These are phyloP conservation scores for Drosophila elegans DNA, from an alignment of 1,140 invertebrate genomes.

Conservation along the genomic window DNA sequence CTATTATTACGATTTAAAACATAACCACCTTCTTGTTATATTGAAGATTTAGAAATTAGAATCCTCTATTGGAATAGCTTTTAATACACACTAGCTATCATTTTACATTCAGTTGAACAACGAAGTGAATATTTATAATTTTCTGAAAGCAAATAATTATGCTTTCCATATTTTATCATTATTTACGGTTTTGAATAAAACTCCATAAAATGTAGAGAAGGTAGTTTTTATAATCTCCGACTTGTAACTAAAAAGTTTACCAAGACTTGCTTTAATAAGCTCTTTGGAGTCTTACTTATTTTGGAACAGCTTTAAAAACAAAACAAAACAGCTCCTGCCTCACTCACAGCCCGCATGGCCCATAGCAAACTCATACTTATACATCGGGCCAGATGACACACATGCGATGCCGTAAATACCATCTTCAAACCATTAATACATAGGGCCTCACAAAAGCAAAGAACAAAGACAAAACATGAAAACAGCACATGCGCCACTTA, in stretches of 20 bases:
- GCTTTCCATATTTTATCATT: background rate
- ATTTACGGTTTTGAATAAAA: slow-evolving; percentile 4
- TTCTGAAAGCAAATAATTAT: background rate
- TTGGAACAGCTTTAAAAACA: background rate
- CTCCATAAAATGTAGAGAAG: background rate
- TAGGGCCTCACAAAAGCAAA: slow-evolving; percentile 64
- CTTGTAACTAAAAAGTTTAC: background rate
- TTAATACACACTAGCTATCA: background rate
- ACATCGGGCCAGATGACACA: slow-evolving; percentile 55
- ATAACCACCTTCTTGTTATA: slow-evolving; percentile 3
- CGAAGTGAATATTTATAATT: slow-evolving; percentile 13
- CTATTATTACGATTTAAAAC: background rate
- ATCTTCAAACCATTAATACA: slow-evolving; percentile 18
- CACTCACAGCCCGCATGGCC: background rate
- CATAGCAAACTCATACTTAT: slow-evolving; percentile 24
- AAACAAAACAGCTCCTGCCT: background rate
- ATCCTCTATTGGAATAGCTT: background rate
- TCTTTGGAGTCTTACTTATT: background rate
- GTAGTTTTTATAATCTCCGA: background rate
- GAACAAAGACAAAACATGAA: slow-evolving; percentile 62
- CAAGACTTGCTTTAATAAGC: too few relatives aligned
- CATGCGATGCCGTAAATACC: slow-evolving; percentile 9
- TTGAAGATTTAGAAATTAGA: background rate
- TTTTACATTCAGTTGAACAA: slow-evolving; percentile 7
- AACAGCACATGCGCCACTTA: slow-evolving; percentile 49